phyloP scores from a whole-genome alignment of 2,888 invertebrate species.

The Acrobasis suavella region DNA sequence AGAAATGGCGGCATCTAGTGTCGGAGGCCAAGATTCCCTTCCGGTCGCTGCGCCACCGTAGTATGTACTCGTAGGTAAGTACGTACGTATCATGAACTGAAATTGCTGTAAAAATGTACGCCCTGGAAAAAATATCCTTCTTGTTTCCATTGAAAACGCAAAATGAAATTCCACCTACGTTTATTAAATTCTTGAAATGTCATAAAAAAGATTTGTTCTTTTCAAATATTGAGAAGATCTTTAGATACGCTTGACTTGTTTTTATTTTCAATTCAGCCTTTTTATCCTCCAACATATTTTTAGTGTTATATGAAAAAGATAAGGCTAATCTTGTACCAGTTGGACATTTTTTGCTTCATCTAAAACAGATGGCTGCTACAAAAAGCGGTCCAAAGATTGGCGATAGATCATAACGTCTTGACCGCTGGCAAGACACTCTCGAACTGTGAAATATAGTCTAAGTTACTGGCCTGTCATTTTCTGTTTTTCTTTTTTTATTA shows the following conservation, averaged over 20 bases:
- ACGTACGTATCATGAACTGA: no score
- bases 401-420: not conserved
- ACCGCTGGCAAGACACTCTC: not conserved
- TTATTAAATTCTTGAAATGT: no score
- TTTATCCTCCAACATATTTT: not conserved
- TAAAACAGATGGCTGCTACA: not conserved
- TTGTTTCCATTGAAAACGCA: no score
- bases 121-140: no score
- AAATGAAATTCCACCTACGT: no score
- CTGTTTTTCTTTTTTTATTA: not conserved
- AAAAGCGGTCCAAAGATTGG: not conserved
- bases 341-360: not conserved
- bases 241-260: no score
- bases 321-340: not conserved
- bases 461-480: not conserved
- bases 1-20: no score
- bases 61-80: no score
- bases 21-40: no score
- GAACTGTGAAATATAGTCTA: not conserved
- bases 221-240: not conserved
- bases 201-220: no score
- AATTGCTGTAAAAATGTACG: no score
- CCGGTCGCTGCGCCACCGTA: no score
- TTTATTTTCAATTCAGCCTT: not conserved
- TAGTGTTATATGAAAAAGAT: not conserved